Evolutionary conservation across 1,140 invertebrate genomes (phyloP).

Genomic region (Trachymyrmex septentrionalis): DNA sequence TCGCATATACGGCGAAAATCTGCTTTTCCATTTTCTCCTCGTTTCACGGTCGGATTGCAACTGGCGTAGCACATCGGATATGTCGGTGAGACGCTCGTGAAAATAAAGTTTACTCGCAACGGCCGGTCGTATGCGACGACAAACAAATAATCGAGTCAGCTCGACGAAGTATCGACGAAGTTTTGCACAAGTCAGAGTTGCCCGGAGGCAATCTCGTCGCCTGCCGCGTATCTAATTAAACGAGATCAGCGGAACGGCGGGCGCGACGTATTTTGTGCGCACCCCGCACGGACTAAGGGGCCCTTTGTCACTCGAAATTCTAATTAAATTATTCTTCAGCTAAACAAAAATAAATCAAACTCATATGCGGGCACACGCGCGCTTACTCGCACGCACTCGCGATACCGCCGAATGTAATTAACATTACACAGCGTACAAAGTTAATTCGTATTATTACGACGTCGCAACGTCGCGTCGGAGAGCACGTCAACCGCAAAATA

Average conservation of each 20-base stretch:
- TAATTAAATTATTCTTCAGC: constrained; percentile 63
- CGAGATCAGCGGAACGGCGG: constrained; percentile 24
- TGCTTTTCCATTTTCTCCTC: neutral
- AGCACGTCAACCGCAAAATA: constrained; percentile 40
- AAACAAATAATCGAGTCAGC: constrained; percentile 66
- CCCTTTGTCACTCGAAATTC: constrained; percentile 15
- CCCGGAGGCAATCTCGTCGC: constrained; percentile 35
- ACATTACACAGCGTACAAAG: constrained; percentile 2
- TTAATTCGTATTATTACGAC: constrained; percentile 47
- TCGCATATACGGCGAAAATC: neutral
- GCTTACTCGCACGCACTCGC: neutral
- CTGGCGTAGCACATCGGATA: neutral
- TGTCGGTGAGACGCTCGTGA: neutral
- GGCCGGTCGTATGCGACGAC: constrained; percentile 13
- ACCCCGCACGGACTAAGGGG: neutral
- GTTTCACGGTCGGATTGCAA: neutral
- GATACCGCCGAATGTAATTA: constrained; percentile 30
- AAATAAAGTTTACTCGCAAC: constrained; percentile 50
- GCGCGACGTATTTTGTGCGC: constrained; percentile 11
- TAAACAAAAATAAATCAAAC: constrained; percentile 30
- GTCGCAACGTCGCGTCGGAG: neutral
- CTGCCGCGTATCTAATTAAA: constrained; percentile 63
- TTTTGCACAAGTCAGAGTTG: constrained; percentile 62
- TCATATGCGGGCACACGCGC: too few species aligned
- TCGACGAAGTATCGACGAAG: constrained; percentile 29